These are phyloP conservation scores for Phataginus tricuspis DNA, from an alignment of 2,797 vertebrate genomes.

Conservation along the genomic window DNA sequence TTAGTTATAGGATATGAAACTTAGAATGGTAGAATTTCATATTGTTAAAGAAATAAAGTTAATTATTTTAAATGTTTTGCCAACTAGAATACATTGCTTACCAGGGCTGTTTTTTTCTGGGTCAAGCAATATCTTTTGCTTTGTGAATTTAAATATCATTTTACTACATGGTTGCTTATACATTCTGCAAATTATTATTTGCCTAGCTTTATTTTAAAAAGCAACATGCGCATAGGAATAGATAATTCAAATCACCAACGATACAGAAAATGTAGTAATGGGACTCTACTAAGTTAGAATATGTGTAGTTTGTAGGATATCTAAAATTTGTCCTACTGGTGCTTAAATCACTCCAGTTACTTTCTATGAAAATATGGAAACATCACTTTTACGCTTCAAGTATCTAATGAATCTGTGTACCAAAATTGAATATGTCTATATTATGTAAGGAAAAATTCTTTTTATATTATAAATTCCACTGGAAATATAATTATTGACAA, in stretches of 20 bases:
- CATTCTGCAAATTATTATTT: not conserved
- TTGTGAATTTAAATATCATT: not conserved
- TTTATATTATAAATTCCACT: not conserved
- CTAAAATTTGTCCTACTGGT: not conserved
- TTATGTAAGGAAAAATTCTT: not conserved
- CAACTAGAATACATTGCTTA: not conserved
- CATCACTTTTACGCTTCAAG: not conserved
- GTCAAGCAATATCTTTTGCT: not conserved
- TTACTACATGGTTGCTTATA: not conserved
- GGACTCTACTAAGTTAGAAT: not conserved
- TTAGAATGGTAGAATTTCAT: not conserved
- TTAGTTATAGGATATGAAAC: not conserved
- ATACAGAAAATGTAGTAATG: not conserved
- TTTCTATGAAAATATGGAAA: not conserved
- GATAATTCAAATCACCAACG: not conserved
- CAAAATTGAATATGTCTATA: not conserved
- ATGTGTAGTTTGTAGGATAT: not conserved
- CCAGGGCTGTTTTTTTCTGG: not conserved
- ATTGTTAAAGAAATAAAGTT: not conserved
- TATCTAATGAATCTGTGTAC: not conserved
- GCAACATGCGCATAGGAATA: not conserved
- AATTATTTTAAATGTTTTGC: not conserved
- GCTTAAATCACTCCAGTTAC: not conserved
- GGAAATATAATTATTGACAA: not conserved
- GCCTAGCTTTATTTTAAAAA: not conserved